A percentile compares a stretch with the other conserved stretches of the same genome.
Evolutionary conservation across 2,888 invertebrate species (phyloP).

Genomic region (Platycheirus albimanus): DNA sequence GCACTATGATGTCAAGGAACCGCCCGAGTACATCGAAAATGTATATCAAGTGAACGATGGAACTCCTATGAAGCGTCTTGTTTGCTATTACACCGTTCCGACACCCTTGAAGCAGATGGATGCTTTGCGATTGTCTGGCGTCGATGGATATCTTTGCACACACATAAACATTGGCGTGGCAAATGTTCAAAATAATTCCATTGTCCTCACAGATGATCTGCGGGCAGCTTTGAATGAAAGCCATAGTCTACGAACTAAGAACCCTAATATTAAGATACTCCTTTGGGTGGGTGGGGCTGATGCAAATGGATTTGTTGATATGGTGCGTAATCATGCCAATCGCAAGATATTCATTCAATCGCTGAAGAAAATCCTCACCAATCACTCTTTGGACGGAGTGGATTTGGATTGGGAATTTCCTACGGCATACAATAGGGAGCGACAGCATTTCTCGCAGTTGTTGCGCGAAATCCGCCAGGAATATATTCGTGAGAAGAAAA

Average conservation of each 20-base stretch:
- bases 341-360: constrained; percentile 87
- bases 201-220: constrained; percentile 84
- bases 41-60: constrained; percentile 24
- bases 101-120: constrained; percentile 75
- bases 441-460: constrained; percentile 89
- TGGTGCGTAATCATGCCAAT: constrained; percentile 88
- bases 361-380: constrained; percentile 81
- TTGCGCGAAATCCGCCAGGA: constrained; percentile 88
- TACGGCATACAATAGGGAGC: constrained; percentile 85
- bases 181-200: constrained; percentile 85
- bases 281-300: constrained; percentile 88
- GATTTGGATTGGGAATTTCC: constrained; percentile 95
- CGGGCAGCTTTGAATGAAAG: constrained; percentile 78
- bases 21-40: constrained; percentile 28
- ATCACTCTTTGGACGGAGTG: constrained; percentile 79
- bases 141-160: constrained; percentile 90
- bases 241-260: constrained; percentile 84
- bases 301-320: constrained; percentile 86
- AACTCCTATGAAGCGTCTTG: constrained; percentile 79
- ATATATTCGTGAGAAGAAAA: constrained; percentile 85
- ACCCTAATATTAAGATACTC: constrained; percentile 89
- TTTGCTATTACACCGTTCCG: constrained; percentile 89
- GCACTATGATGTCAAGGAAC: constrained; percentile 55
- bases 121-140: constrained; percentile 84
- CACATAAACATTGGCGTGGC: constrained; percentile 92